Evolutionary conservation across 2,113 vertebrate species (phyloP).

Genomic region (Grallaria varia): DNA sequence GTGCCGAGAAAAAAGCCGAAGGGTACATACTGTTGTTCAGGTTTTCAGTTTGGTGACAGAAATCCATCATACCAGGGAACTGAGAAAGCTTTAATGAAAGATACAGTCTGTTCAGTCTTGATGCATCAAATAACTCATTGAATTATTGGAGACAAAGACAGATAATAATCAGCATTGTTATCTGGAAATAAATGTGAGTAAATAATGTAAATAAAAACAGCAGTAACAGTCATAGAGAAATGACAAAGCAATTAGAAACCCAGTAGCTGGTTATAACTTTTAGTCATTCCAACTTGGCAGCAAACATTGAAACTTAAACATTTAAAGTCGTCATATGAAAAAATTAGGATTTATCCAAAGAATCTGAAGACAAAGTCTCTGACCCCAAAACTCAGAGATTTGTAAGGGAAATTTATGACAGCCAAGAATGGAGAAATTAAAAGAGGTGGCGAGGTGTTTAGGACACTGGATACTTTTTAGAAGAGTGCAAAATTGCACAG

Average conservation of each 20-base stretch:
- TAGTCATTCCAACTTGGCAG: not conserved
- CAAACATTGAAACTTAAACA: not conserved
- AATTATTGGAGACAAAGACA: not conserved
- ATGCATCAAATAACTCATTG: not conserved
- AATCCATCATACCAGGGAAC: not conserved
- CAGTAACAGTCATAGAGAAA: not conserved
- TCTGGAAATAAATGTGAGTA: not conserved
- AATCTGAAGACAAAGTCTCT: not conserved
- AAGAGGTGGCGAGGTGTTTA: not conserved
- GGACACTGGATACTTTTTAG: not conserved
- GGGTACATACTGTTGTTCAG: not conserved
- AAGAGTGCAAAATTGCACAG: not conserved
- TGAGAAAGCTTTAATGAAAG: not conserved
- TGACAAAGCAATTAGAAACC: not conserved
- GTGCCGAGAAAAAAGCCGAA: not conserved
- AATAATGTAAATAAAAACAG: not conserved
- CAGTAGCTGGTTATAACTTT: not conserved
- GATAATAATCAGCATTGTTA: not conserved
- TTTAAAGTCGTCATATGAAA: not conserved
- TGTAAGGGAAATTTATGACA: not conserved
- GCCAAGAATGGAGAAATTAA: not conserved
- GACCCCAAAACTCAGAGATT: not conserved
- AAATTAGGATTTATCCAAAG: not conserved
- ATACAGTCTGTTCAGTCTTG: not conserved
- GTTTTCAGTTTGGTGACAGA: not conserved